These are phyloP conservation scores for Hippocampus zosterae DNA, from an alignment of 2,113 vertebrate genomes.

Conservation along the genomic window DNA sequence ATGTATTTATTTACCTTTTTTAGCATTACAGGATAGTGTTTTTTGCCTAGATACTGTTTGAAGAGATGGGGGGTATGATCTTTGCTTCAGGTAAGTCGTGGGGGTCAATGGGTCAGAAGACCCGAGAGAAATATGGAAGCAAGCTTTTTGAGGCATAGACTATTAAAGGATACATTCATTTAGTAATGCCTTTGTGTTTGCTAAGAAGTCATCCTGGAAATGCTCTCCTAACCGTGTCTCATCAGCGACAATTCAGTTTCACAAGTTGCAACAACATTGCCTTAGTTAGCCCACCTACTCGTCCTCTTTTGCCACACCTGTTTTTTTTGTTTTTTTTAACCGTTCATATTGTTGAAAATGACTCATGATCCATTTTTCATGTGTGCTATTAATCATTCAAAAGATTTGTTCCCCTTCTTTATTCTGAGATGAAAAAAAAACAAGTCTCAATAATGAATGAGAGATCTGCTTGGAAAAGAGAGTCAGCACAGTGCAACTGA, in stretches of 20 bases:
- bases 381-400: constrained; percentile 69
- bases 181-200: constrained; percentile 17
- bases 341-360: constrained; percentile 57
- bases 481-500: constrained; percentile 53
- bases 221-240: background rate
- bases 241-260: background rate
- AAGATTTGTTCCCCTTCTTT: constrained; percentile 68
- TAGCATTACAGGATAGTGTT: constrained; percentile 30
- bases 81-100: constrained; percentile 22
- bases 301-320: background rate
- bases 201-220: background rate
- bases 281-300: background rate
- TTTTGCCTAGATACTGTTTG: constrained; percentile 47
- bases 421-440: constrained; percentile 72
- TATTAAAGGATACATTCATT: background rate
- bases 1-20: constrained; percentile 1
- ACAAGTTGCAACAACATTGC: background rate
- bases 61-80: background rate
- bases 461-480: constrained; percentile 69
- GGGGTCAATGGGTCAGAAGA: constrained; percentile 5
- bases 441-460: constrained; percentile 75
- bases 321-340: constrained; percentile 53
- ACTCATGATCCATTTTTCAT: constrained; percentile 74
- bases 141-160: background rate
- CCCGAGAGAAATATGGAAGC: constrained; percentile 6